Conservation (phyloP, 2,888 invertebrate species). For the Nemoura dubitans region DNA sequence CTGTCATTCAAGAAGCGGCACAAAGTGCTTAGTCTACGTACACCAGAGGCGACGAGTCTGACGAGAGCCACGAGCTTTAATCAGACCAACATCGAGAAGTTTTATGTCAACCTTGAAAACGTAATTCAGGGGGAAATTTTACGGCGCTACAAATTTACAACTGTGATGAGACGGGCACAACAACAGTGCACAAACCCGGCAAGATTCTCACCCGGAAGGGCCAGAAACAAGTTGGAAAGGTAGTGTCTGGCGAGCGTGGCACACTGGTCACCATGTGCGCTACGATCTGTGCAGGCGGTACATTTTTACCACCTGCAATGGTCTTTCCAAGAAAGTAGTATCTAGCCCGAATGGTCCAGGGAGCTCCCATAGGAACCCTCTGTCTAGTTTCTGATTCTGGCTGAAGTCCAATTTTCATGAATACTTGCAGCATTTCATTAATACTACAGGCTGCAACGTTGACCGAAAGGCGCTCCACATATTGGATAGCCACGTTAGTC, state of each 20-base stretch:
- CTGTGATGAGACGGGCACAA: too few species aligned
- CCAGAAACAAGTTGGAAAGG: conserved; percentile 7
- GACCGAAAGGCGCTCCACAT: conserved; percentile 55
- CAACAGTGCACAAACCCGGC: conserved; percentile 18
- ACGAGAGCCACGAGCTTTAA: conserved; percentile 46
- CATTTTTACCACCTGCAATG: background rate
- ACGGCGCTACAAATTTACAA: background rate
- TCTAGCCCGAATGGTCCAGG: conserved; percentile 22
- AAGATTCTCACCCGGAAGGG: conserved; percentile 21
- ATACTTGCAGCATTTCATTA: conserved; percentile 49
- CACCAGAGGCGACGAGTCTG: conserved; percentile 48
- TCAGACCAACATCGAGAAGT: conserved; percentile 44
- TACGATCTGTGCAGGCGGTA: background rate
- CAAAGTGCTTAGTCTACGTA: conserved; percentile 41
- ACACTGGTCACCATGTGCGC: too few species aligned
- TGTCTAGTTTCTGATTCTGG: conserved; percentile 49
- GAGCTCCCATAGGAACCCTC: conserved; percentile 50
- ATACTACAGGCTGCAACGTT: conserved; percentile 51
- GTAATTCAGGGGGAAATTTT: conserved; percentile 18
- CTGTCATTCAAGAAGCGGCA: conserved; percentile 43
- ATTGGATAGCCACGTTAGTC: conserved; percentile 56
- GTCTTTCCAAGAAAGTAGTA: background rate
- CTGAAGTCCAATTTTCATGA: conserved; percentile 49
- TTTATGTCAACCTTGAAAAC: conserved; percentile 47
- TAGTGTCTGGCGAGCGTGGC: conserved; percentile 20